These are phyloP conservation scores for Poicephalus gulielmi DNA, from an alignment of 2,113 vertebrate species.

Conservation along the genomic window DNA sequence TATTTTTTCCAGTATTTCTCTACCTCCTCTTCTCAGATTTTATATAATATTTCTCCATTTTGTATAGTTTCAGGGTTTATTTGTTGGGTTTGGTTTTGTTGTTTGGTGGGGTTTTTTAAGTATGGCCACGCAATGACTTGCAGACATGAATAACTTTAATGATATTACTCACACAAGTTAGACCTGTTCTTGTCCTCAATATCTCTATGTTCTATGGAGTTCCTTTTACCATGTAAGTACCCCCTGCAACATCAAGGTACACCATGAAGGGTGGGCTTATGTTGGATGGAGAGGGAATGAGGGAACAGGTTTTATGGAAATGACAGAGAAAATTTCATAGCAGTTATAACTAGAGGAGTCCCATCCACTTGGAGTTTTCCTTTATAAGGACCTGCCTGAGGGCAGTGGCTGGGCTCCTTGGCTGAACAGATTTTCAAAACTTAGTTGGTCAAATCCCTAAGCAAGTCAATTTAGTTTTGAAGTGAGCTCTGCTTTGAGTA, in stretches of 20 bases:
- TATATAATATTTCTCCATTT: not conserved
- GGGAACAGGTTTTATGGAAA: not conserved
- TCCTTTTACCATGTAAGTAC: not conserved
- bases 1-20: not conserved
- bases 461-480: not conserved
- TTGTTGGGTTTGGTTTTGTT: not conserved
- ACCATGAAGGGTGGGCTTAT: not conserved
- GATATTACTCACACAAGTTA: not conserved
- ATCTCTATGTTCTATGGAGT: not conserved
- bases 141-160: not conserved
- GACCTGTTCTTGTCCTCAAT: not conserved
- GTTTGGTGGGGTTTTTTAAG: not conserved
- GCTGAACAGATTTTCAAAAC: not conserved
- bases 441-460: not conserved
- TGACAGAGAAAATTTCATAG: not conserved
- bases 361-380: not conserved
- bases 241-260: not conserved
- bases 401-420: not conserved
- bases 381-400: not conserved
- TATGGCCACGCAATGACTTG: not conserved
- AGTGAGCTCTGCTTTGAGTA: not conserved
- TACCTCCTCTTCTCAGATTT: not conserved
- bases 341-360: not conserved
- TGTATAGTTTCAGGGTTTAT: not conserved
- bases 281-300: not conserved